Base-by-base conservation (phyloP, 2,797 vertebrate species). In the Danio jaintianensis region DNA sequence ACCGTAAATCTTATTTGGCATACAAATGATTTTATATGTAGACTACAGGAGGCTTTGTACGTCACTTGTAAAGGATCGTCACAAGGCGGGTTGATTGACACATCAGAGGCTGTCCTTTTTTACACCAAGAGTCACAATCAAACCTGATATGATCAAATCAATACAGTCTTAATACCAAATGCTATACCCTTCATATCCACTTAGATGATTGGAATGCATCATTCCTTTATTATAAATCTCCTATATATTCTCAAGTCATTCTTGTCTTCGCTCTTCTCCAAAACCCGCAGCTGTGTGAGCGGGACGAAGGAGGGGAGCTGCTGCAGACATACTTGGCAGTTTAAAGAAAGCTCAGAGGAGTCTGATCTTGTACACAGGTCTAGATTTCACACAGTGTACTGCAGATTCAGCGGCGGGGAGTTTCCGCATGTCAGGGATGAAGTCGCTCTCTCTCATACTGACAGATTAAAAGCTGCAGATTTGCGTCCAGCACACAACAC, bases 281-380 rank as follows among this genome's bases (percentile, higher is more conserved):
- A 11, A 73, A 18, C 40, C 18, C 69, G 48, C 59, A 73, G 42
- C 61, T 72, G 58, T 59, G 12, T 42, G 36, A 62, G 56, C 36
- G 18, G 78, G 59, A 42, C 4, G 16, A 22, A 73, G 59, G 16
- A 79, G 61, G 42, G 42, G 50, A 73, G n/a, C 40, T 56, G 18
- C 58, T 8, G 40, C 22, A 66, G 69, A 73, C 40, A 47, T 45
- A 52, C 48, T 71, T 69, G 48, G 47, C 77, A 71, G 68, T 40
- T 64, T 16, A 63, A 56, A 22, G 22, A 76, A 38, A 59, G 13
- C 62, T 38, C 20, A 36, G 38, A 55, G 38, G 52, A 63, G 68
- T 82, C 72, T 80, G 58, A 61, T 79, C 75, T 80, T 62, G 9
- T 5, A 52, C 64, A 75, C 13, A 22, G 38, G 43, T 62, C n/a